Evolutionary conservation across 2,797 vertebrate genomes (phyloP).

Genomic region (Enteromius unitaeniatus): DNA sequence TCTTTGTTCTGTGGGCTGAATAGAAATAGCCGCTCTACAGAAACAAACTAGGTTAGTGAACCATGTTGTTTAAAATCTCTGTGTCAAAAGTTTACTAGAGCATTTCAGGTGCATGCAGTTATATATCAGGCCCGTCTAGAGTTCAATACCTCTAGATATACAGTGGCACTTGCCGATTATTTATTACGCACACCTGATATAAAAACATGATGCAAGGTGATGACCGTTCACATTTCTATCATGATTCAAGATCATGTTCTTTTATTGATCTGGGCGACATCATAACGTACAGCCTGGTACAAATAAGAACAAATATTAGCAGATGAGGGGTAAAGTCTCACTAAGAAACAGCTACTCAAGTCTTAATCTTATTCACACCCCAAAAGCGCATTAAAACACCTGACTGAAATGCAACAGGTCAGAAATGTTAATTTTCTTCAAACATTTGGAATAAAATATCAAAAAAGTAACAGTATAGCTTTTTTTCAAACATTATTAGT

Average conservation of each 20-base stretch:
- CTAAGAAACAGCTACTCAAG: conserved; percentile 66
- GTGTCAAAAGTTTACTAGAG: not conserved
- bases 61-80: not conserved
- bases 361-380: conserved; percentile 75
- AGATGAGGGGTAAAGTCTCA: conserved; percentile 57
- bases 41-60: not conserved
- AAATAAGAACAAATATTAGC: conserved; percentile 67
- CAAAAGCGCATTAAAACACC: conserved; percentile 86
- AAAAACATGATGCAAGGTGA: not conserved
- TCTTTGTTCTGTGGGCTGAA: not conserved
- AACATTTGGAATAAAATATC: conserved; percentile 8
- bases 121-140: not conserved
- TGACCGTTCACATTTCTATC: conserved; percentile 24
- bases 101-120: not conserved
- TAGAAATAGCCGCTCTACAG: not conserved
- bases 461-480: not conserved
- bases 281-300: conserved; percentile 78
- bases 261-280: conserved; percentile 73
- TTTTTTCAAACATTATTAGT: conserved; percentile 39
- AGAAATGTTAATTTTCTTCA: conserved; percentile 57
- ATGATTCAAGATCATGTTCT: conserved; percentile 82
- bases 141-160: not conserved
- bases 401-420: conserved; percentile 70
- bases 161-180: not conserved
- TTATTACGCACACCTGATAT: not conserved